These are phyloP conservation scores for Phocoena sinus DNA, from an alignment of 2,113 vertebrate genomes.

Conservation along the genomic window DNA sequence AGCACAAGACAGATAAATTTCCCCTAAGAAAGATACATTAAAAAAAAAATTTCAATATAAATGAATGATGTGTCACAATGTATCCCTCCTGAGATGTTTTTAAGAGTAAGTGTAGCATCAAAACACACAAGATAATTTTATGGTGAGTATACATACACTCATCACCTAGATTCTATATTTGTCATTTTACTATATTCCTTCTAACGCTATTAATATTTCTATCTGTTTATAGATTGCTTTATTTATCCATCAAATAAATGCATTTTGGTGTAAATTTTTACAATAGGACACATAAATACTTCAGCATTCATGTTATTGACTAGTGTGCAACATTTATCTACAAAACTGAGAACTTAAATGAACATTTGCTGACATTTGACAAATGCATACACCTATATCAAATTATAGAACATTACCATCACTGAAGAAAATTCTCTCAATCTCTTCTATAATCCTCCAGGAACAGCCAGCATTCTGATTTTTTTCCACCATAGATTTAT, in stretches of 20 bases:
- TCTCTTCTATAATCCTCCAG: background rate
- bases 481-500: background rate
- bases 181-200: background rate
- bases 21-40: background rate
- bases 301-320: background rate
- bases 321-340: background rate
- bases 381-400: background rate
- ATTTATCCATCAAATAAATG: background rate
- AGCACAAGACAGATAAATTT: background rate
- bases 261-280: background rate
- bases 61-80: background rate
- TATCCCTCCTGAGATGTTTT: background rate
- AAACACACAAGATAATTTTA: background rate
- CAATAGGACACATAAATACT: background rate
- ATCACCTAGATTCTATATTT: background rate
- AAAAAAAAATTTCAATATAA: background rate
- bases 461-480: background rate
- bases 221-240: background rate
- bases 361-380: background rate
- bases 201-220: background rate
- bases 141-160: background rate
- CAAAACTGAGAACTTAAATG: background rate
- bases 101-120: background rate
- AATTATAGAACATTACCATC: background rate
- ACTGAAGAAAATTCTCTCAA: background rate